These are phyloP conservation scores for Ridgeia piscesae DNA, from an alignment of 1,140 invertebrate species.

Conservation along the genomic window DNA sequence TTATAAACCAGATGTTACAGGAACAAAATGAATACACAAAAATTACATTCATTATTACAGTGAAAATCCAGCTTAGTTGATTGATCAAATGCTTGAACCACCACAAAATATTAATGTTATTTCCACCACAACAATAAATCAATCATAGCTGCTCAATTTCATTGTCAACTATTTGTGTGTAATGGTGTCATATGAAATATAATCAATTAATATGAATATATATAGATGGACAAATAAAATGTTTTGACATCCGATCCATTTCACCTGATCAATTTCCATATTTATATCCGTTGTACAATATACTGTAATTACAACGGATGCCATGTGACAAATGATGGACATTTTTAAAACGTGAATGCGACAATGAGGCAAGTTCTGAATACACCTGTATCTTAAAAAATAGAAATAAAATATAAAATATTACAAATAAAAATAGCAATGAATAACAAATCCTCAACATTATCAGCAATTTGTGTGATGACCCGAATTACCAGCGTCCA, in stretches of 20 bases:
- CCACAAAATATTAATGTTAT: too few relatives aligned
- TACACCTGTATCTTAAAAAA: not conserved
- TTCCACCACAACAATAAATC: not conserved
- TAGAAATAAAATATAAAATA: not conserved
- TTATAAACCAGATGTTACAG: not conserved
- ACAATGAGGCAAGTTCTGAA: not conserved
- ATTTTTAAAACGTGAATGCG: not conserved
- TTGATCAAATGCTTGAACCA: too few relatives aligned
- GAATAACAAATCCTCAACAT: not conserved
- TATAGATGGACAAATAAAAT: not conserved
- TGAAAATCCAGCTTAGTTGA: too few relatives aligned
- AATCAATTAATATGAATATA: not conserved
- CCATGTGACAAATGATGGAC: not conserved
- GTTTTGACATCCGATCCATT: not conserved
- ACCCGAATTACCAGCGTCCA: not conserved
- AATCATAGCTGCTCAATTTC: not conserved
- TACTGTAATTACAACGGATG: not conserved
- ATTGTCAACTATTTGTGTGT: not conserved
- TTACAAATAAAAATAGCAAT: not conserved
- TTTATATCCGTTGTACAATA: not conserved
- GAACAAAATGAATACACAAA: not conserved
- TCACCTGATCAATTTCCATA: not conserved
- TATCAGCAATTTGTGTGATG: not conserved
- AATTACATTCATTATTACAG: too few relatives aligned
- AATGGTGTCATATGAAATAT: not conserved